Percentiles rank a stretch among this genome's conserved stretches.
These are phyloP conservation scores for Acleris cristana DNA, from an alignment of 2,888 invertebrate genomes.

Conservation along the genomic window DNA sequence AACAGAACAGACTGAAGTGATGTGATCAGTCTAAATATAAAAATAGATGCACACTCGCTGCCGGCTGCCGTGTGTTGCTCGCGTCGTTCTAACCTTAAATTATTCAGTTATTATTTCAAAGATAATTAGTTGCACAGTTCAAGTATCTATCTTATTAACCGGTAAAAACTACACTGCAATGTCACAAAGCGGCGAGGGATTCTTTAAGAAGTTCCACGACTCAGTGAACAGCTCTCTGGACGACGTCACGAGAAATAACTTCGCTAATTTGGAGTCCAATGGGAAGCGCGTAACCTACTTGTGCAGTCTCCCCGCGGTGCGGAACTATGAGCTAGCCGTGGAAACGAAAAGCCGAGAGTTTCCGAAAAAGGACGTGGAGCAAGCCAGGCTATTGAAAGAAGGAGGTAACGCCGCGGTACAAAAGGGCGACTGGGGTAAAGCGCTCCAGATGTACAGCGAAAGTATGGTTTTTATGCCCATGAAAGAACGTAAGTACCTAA, in stretches of 20 bases:
- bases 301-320: conserved; percentile 80
- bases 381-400: conserved; percentile 86
- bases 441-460: conserved; percentile 87
- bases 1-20: conserved; percentile 60
- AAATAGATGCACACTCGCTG: conserved; percentile 69
- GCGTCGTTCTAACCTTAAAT: conserved; percentile 59
- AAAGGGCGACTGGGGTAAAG: conserved; percentile 86
- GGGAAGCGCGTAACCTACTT: conserved; percentile 86
- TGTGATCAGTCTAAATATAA: conserved; percentile 65
- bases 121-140: neutral
- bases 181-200: conserved; percentile 71
- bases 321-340: conserved; percentile 75
- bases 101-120: conserved; percentile 25
- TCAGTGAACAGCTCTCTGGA: conserved; percentile 80
- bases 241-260: conserved; percentile 85
- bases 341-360: conserved; percentile 66
- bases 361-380: conserved; percentile 82
- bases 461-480: conserved; percentile 87
- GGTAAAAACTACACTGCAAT: conserved; percentile 47
- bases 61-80: conserved; percentile 58
- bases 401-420: conserved; percentile 89
- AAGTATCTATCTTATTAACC: neutral
- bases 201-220: conserved; percentile 87
- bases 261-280: conserved; percentile 85
- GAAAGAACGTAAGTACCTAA: conserved; percentile 84